These are phyloP conservation scores for Magallana ariakensis DNA, from an alignment of 1,140 invertebrate genomes.

Conservation along the genomic window DNA sequence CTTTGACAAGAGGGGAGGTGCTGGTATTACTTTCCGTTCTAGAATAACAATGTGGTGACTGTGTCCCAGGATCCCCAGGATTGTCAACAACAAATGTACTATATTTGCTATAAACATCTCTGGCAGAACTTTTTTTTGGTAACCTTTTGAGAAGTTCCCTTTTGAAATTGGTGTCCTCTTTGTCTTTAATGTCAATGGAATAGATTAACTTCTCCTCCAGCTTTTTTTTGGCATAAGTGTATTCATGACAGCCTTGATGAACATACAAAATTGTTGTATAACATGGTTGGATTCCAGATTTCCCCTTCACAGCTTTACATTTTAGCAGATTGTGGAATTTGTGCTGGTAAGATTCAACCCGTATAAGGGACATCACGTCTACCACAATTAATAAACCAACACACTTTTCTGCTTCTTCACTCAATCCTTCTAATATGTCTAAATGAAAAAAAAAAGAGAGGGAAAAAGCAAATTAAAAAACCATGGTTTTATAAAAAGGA, in stretches of 20 bases:
- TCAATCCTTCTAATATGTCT: not conserved
- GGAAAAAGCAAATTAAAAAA: not conserved
- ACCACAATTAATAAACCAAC: slow-evolving; percentile 2
- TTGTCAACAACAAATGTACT: too few relatives aligned
- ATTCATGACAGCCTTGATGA: not conserved
- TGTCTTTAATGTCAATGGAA: not conserved
- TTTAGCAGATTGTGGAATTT: not conserved
- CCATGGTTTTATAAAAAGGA: not conserved
- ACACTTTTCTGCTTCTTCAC: not conserved
- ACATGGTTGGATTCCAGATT: not conserved
- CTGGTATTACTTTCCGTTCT: too few relatives aligned
- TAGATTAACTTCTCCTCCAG: not conserved
- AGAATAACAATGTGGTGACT: too few relatives aligned
- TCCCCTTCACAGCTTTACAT: not conserved
- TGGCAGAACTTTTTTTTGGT: not conserved
- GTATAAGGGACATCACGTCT: not conserved
- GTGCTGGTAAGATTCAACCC: not conserved
- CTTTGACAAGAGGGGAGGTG: too few relatives aligned
- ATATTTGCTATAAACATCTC: too few relatives aligned
- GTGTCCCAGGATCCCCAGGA: too few relatives aligned
- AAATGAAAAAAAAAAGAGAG: not conserved
- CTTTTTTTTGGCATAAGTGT: not conserved
- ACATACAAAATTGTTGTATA: not conserved
- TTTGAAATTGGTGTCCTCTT: not conserved
- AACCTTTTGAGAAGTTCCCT: not conserved